Percentiles rank a stretch among this genome's conserved stretches.
Conservation (phyloP, 2,113 vertebrate genomes). For the Columba janthina region DNA sequence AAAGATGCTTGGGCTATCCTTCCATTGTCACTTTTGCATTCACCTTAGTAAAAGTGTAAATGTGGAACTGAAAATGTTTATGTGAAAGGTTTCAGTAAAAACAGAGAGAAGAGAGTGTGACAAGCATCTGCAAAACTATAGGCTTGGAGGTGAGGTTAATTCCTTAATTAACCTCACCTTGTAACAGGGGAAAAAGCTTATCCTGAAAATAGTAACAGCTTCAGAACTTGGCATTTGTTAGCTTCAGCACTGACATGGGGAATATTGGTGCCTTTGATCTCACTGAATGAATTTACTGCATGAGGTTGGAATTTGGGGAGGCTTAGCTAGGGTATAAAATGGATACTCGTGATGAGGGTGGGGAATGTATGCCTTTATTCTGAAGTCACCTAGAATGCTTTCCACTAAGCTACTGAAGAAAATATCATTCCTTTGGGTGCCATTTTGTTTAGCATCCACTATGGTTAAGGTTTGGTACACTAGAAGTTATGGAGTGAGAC, state of each 20-base stretch:
- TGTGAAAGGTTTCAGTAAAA: neutral
- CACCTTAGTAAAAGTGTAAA: neutral
- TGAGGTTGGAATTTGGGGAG: neutral
- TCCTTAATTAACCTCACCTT: neutral
- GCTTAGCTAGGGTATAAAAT: neutral
- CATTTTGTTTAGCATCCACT: neutral
- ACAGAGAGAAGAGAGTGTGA: neutral
- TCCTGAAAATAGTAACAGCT: neutral
- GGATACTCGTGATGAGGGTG: accelerated
- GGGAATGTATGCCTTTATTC: neutral
- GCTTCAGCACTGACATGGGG: neutral
- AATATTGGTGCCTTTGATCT: neutral
- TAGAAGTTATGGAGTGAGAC: neutral
- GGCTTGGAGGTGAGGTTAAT: neutral
- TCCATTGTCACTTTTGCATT: neutral
- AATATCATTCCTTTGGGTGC: neutral
- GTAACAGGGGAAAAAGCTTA: neutral
- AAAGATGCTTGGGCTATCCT: neutral
- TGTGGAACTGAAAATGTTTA: neutral
- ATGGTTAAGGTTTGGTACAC: neutral
- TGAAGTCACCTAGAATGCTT: neutral
- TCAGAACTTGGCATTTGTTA: neutral
- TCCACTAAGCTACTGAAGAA: neutral
- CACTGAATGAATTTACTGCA: neutral
- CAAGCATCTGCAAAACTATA: neutral